phyloP scores from a whole-genome alignment of 2,113 vertebrate species.

The Nicator chloris region DNA sequence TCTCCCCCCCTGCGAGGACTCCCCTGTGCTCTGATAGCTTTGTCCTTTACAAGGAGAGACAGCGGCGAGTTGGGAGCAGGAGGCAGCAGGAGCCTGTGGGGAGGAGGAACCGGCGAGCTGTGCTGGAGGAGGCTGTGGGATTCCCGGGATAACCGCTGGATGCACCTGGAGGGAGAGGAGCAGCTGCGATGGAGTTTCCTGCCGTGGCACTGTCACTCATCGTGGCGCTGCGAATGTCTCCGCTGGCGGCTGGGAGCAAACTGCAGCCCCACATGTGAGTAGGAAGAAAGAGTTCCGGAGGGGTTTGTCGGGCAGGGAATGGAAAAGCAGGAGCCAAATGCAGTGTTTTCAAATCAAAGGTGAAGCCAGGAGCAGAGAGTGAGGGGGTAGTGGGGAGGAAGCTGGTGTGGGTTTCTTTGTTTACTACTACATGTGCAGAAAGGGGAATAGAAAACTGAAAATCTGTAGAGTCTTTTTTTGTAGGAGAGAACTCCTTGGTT shows the following conservation, averaged over 20 bases:
- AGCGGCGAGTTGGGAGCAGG: neutral
- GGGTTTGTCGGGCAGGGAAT: neutral
- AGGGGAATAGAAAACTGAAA: neutral
- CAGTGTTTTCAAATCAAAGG: neutral
- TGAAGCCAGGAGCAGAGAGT: neutral
- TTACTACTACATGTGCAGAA: neutral
- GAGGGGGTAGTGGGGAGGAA: neutral
- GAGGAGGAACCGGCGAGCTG: neutral
- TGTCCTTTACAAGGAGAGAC: neutral
- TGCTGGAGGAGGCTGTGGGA: neutral
- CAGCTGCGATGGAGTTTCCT: neutral
- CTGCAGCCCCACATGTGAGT: slow-evolving; percentile 89
- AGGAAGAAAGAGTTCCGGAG: neutral
- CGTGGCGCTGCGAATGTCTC: neutral
- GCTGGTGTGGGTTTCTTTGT: neutral
- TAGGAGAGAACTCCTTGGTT: neutral
- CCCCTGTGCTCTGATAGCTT: rapidly evolving
- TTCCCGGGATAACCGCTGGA: neutral
- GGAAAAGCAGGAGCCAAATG: neutral
- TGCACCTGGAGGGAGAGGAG: neutral
- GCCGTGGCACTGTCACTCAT: neutral
- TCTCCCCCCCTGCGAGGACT: neutral
- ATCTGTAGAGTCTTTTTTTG: neutral
- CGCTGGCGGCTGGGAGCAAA: slow-evolving; percentile 50
- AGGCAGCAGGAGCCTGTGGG: neutral